These are phyloP conservation scores for Siderastrea radians DNA, from an alignment of 92 coral and sea anemone species.

Conservation along the genomic window DNA sequence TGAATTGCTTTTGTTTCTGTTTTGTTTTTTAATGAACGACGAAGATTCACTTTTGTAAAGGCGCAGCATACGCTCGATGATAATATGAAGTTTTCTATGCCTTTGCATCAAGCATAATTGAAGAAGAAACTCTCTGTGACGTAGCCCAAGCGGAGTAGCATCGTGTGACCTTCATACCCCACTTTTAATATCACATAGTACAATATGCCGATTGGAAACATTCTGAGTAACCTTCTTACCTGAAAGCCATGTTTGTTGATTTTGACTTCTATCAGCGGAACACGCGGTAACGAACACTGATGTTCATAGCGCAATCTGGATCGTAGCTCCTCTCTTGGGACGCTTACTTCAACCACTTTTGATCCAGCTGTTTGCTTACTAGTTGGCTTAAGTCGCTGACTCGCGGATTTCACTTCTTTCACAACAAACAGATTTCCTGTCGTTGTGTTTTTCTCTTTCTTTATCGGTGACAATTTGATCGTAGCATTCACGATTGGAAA, in stretches of 20 bases:
- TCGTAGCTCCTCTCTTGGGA: conserved; percentile 57
- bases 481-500: conserved; percentile 45
- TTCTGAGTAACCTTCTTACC: conserved; percentile 27
- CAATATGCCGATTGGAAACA: not conserved
- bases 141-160: not conserved
- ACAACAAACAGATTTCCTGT: conserved; percentile 38
- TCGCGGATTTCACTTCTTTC: conserved; percentile 49
- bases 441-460: conserved; percentile 20
- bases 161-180: conserved; percentile 27
- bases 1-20: too few relatives aligned
- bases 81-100: too few relatives aligned
- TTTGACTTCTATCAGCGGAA: conserved; percentile 75
- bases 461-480: conserved; percentile 33
- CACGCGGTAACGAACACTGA: conserved; percentile 28
- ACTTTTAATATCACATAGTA: not conserved
- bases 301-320: conserved; percentile 40
- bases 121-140: too few relatives aligned
- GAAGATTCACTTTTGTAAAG: too few relatives aligned
- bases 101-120: too few relatives aligned
- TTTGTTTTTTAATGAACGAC: too few relatives aligned
- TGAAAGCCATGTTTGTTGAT: conserved; percentile 67
- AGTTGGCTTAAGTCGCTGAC: not conserved
- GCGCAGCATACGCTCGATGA: too few relatives aligned
- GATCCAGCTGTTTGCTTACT: not conserved
- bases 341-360: conserved; percentile 72